Conservation (phyloP, 2,888 invertebrate species). For the Macropis europaea region DNA sequence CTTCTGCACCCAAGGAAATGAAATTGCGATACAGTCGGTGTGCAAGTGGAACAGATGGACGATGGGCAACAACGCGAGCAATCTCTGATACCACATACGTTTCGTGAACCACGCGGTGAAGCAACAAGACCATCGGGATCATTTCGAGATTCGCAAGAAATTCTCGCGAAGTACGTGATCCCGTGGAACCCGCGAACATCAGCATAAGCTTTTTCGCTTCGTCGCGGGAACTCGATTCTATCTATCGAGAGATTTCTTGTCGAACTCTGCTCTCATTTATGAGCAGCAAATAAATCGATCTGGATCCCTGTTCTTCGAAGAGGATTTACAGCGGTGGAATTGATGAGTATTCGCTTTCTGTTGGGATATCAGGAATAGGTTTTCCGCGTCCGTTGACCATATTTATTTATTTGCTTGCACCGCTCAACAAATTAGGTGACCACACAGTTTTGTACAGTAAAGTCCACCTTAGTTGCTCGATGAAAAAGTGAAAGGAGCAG, state of each 20-base stretch:
- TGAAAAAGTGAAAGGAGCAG: too few species aligned
- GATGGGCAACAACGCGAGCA: conserved; percentile 22
- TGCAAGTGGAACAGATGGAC: conserved; percentile 25
- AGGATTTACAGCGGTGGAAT: too few species aligned
- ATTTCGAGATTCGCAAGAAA: conserved; percentile 13
- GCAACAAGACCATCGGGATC: not conserved
- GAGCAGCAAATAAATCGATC: not conserved
- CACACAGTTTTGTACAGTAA: too few species aligned
- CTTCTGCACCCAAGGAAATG: conserved; percentile 1
- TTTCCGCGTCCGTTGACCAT: too few species aligned
- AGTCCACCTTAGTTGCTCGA: too few species aligned
- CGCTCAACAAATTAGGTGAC: too few species aligned
- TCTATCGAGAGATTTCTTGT: conserved; percentile 14
- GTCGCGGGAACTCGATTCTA: not conserved
- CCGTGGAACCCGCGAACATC: not conserved
- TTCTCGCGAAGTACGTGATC: conserved; percentile 22
- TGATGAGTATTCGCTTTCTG: too few species aligned
- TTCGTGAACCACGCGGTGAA: conserved; percentile 11
- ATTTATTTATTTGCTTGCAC: too few species aligned
- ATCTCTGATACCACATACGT: conserved; percentile 1
- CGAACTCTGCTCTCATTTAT: not conserved
- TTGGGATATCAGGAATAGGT: too few species aligned
- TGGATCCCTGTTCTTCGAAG: too few species aligned
- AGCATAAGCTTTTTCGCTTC: conserved; percentile 26
- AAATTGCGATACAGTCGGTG: conserved; percentile 4